Percentiles rank a stretch among this genome's conserved stretches.
phyloP scores from a whole-genome alignment of 2,797 vertebrate genomes.

The Spondyliosoma cantharus region DNA sequence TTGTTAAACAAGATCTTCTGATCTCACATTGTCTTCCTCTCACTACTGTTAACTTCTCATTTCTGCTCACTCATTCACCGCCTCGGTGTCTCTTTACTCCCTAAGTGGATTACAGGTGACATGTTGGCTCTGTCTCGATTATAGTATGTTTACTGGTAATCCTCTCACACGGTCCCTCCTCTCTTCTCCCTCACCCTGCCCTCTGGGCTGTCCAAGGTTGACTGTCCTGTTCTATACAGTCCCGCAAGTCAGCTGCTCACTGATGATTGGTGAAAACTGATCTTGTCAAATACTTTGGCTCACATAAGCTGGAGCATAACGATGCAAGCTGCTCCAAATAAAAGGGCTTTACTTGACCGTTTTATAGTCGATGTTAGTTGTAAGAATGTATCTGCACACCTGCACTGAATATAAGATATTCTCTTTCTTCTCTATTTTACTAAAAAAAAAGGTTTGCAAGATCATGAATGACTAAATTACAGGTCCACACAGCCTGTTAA shows the following conservation, averaged over 20 bases:
- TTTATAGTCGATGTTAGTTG: conserved; percentile 4
- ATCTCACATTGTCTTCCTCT: background rate
- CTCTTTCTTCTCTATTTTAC: no score
- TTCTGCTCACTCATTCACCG: background rate
- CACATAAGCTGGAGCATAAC: background rate
- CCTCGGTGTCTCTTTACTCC: background rate
- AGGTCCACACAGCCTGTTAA: background rate
- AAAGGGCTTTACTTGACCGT: background rate
- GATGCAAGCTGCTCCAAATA: conserved; percentile 1
- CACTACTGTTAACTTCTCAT: no score
- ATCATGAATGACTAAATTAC: background rate
- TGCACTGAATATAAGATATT: background rate
- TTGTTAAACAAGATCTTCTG: background rate
- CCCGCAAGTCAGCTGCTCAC: conserved; percentile 35
- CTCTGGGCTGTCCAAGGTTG: conserved; percentile 36
- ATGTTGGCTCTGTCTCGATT: conserved; percentile 31
- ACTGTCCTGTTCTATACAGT: background rate
- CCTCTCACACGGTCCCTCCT: conserved; percentile 40
- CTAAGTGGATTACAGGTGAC: conserved; percentile 38
- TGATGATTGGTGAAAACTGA: conserved; percentile 26
- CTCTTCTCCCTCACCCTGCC: conserved; percentile 13
- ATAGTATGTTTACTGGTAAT: conserved; percentile 51
- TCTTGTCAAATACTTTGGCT: conserved; percentile 20
- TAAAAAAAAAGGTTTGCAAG: background rate
- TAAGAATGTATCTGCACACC: background rate